Conservation (phyloP, 2,888 invertebrate genomes). For the Aromia moschata region DNA sequence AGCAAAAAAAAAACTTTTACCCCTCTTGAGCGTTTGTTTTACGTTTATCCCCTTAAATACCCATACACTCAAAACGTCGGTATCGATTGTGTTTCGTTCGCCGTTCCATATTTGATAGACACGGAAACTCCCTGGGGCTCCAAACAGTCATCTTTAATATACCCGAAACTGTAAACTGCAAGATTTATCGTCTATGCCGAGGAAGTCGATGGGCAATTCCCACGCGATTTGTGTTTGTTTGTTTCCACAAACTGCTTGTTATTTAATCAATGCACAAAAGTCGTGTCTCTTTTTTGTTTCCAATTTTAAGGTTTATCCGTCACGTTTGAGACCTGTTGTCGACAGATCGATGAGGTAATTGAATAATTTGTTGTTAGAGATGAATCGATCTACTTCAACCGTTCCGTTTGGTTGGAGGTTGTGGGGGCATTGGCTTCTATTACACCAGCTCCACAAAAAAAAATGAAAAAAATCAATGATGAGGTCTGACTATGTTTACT, state of each 20-base stretch:
- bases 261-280: conserved; percentile 8
- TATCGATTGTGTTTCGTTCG: conserved; percentile 19
- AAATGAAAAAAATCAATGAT: too few species aligned
- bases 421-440: too few species aligned
- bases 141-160: conserved; percentile 20
- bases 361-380: too few species aligned
- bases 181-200: conserved; percentile 18
- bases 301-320: background rate
- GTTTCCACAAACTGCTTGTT: conserved; percentile 2
- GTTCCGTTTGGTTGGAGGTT: too few species aligned
- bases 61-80: conserved; percentile 4
- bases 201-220: background rate
- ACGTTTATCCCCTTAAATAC: too few species aligned
- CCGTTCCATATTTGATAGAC: conserved; percentile 13
- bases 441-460: too few species aligned
- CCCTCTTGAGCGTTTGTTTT: too few species aligned
- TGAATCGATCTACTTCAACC: too few species aligned
- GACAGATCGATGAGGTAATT: background rate
- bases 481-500: too few species aligned
- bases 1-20: too few species aligned
- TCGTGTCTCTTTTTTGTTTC: conserved; percentile 3
- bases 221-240: conserved; percentile 12
- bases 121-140: background rate
- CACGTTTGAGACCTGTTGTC: background rate
- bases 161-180: conserved; percentile 1